Conservation (phyloP, 2,113 vertebrate species). For the Tragulus kanchil region DNA sequence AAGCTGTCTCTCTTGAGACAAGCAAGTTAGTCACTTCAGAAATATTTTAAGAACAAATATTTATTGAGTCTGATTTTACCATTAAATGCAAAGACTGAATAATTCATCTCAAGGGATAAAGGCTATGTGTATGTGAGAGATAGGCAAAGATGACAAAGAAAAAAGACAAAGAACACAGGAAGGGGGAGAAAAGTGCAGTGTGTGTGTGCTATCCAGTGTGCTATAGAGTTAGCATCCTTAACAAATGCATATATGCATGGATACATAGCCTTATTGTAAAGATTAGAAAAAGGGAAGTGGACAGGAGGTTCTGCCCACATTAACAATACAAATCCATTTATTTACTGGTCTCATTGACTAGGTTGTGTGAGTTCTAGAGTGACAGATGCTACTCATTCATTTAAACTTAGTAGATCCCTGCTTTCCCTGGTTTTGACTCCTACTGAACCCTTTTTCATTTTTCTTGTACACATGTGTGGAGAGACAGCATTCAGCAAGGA, state of each 20-base stretch:
- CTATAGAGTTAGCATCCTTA: background rate
- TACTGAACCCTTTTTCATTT: background rate
- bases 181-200: accelerated
- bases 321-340: background rate
- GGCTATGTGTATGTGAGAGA: background rate
- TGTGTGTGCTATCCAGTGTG: background rate
- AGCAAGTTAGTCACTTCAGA: constrained; percentile 43
- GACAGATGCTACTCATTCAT: background rate
- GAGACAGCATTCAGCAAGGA: background rate
- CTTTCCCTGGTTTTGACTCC: background rate
- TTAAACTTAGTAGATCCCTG: background rate
- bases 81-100: background rate
- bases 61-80: constrained; percentile 38
- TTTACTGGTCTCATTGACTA: background rate
- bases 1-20: background rate
- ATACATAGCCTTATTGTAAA: background rate
- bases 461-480: background rate
- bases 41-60: constrained; percentile 6
- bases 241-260: background rate
- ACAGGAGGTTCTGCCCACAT: background rate
- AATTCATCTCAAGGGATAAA: background rate
- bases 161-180: background rate
- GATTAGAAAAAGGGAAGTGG: background rate
- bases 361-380: background rate
- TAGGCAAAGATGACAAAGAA: too few species aligned